phyloP scores from a whole-genome alignment of 2,888 invertebrate genomes.

The Synergus laeviventris region DNA sequence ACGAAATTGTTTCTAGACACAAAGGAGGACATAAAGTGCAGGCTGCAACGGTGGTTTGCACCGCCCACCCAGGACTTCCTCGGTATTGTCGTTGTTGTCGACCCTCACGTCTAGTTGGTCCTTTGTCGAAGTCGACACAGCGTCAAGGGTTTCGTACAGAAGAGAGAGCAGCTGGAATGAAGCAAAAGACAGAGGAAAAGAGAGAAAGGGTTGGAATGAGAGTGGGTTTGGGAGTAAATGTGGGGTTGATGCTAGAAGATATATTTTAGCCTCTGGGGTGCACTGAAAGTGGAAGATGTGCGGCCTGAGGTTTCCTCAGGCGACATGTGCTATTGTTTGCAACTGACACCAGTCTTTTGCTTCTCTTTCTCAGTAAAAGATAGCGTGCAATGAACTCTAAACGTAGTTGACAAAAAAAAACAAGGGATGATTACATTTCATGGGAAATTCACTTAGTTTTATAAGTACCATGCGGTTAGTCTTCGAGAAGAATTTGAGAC shows the following conservation, averaged over 20 bases:
- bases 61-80: constrained; percentile 45
- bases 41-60: constrained; percentile 44
- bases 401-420: not conserved
- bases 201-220: constrained; percentile 1
- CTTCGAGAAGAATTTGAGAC: not conserved
- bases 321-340: constrained; percentile 53
- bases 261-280: constrained; percentile 49
- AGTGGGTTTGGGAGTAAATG: constrained; percentile 17
- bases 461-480: not conserved
- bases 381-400: constrained; percentile 23
- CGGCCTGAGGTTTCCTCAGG: constrained; percentile 50
- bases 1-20: constrained; percentile 49
- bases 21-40: constrained; percentile 47
- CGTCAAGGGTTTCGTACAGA: constrained; percentile 19
- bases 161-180: not conserved
- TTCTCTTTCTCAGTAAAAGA: constrained; percentile 22
- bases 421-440: constrained; percentile 2
- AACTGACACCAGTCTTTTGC: constrained; percentile 32
- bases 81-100: constrained; percentile 39
- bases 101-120: constrained; percentile 23
- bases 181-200: constrained; percentile 12
- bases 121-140: constrained; percentile 45
- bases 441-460: not conserved
- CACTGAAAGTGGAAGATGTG: constrained; percentile 48
- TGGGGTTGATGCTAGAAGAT: constrained; percentile 42